These are phyloP conservation scores for Teinopalpus imperialis DNA, from an alignment of 2,888 invertebrate genomes.

Conservation along the genomic window DNA sequence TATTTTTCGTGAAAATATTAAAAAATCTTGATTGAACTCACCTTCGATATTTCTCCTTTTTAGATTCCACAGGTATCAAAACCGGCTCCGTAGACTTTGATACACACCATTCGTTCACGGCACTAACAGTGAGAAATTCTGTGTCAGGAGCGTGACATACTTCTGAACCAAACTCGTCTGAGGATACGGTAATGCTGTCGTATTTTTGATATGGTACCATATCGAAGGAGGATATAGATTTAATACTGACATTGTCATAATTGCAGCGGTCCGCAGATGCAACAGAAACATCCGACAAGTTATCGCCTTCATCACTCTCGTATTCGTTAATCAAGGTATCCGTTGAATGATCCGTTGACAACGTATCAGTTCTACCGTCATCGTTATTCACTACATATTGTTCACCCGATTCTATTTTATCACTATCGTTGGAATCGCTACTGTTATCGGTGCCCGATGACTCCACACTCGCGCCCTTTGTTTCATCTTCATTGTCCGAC, in stretches of 20 bases:
- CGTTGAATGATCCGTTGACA: slow-evolving; percentile 72
- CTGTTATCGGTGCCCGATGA: slow-evolving; percentile 43
- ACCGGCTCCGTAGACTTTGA: slow-evolving; percentile 67
- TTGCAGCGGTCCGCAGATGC: slow-evolving; percentile 65
- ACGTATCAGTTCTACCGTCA: slow-evolving; percentile 60
- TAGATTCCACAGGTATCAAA: slow-evolving; percentile 69
- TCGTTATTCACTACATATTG: slow-evolving; percentile 64
- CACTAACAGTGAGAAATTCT: slow-evolving; percentile 75
- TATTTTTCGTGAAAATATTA: slow-evolving; percentile 49
- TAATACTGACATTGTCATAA: slow-evolving; percentile 78
- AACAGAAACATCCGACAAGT: slow-evolving; percentile 56
- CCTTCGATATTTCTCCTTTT: slow-evolving; percentile 80
- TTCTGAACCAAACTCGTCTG: slow-evolving; percentile 77
- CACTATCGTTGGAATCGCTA: slow-evolving; percentile 57
- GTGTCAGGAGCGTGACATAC: slow-evolving; percentile 73
- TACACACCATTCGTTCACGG: slow-evolving; percentile 78
- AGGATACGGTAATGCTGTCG: slow-evolving; percentile 76
- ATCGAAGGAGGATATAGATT: slow-evolving; percentile 74
- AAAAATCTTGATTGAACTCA: slow-evolving; percentile 60
- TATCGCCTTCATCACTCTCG: slow-evolving; percentile 63
- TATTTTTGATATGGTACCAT: slow-evolving; percentile 77
- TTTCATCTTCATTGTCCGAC: slow-evolving; percentile 67
- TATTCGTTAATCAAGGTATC: slow-evolving; percentile 73
- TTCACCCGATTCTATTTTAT: slow-evolving; percentile 52
- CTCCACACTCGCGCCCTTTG: slow-evolving; percentile 36